Evolutionary conservation across 2,888 invertebrate species (phyloP).

Genomic region (Temnothorax unifasciatus): DNA sequence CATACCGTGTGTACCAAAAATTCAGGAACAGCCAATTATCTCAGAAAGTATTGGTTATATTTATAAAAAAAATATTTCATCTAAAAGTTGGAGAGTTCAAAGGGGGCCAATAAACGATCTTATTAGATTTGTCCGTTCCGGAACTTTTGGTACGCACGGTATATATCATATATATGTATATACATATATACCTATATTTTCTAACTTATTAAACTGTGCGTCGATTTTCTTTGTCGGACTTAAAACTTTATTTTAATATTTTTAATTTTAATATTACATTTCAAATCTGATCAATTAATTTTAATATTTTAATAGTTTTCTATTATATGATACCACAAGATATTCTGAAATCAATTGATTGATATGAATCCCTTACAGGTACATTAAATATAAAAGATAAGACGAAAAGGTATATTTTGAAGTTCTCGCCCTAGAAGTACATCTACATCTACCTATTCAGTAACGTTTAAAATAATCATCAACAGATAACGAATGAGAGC

Average conservation of each 20-base stretch:
- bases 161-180: too few species aligned
- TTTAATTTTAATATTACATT: background rate
- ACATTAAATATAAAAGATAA: background rate
- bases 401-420: slow-evolving; percentile 11
- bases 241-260: background rate
- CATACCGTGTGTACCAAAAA: too few species aligned
- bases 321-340: background rate
- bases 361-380: background rate
- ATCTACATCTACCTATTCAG: slow-evolving; percentile 31
- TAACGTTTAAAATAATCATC: background rate
- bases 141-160: too few species aligned
- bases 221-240: too few species aligned
- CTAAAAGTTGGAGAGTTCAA: too few species aligned
- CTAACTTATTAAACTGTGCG: too few species aligned
- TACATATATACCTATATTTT: too few species aligned
- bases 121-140: too few species aligned
- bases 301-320: background rate
- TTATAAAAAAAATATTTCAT: too few species aligned
- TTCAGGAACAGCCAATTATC: too few species aligned
- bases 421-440: background rate
- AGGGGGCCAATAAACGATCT: too few species aligned
- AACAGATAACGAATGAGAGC: background rate
- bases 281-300: slow-evolving; percentile 5
- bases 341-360: slow-evolving; percentile 7
- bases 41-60: too few species aligned